Conservation (phyloP, 2,888 invertebrate species). For the Sarcophaga rosellei region DNA sequence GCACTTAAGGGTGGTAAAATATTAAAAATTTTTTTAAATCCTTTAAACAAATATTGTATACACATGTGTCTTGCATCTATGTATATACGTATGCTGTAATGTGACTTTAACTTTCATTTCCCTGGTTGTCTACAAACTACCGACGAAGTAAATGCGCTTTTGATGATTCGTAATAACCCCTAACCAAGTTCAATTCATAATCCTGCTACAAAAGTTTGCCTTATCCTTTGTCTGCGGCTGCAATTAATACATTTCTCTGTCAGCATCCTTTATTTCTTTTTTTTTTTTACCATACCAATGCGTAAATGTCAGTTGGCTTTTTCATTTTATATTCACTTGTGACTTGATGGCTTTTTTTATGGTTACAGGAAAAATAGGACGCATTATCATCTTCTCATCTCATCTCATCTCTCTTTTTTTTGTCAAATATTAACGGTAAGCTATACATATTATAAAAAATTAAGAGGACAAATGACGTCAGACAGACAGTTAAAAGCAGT, state of each 20-base stretch:
- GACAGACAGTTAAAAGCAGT: conserved; percentile 49
- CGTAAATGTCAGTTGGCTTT: neutral
- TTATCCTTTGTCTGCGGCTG: conserved; percentile 23
- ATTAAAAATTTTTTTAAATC: neutral
- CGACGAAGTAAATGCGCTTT: conserved; percentile 57
- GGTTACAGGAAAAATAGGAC: conserved; percentile 23
- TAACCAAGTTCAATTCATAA: neutral
- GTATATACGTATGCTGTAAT: conserved; percentile 6
- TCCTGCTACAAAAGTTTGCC: conserved; percentile 27
- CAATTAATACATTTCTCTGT: conserved; percentile 63
- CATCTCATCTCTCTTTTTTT: conserved; percentile 16
- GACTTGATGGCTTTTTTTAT: conserved; percentile 61
- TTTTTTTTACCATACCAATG: neutral
- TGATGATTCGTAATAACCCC: conserved; percentile 21
- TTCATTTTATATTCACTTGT: conserved; percentile 41
- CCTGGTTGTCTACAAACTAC: conserved; percentile 52
- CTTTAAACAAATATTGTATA: neutral
- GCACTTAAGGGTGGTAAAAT: conserved; percentile 41
- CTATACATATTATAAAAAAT: neutral
- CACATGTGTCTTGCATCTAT: neutral
- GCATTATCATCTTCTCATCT: conserved; percentile 6
- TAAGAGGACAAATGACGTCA: neutral
- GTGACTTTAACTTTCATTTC: conserved; percentile 51
- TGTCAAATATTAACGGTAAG: conserved; percentile 17
- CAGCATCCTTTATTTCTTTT: conserved; percentile 56